Percentiles rank a stretch among this genome's conserved stretches.
Conservation (phyloP, 2,888 invertebrate genomes). For the Acleris emargana region DNA sequence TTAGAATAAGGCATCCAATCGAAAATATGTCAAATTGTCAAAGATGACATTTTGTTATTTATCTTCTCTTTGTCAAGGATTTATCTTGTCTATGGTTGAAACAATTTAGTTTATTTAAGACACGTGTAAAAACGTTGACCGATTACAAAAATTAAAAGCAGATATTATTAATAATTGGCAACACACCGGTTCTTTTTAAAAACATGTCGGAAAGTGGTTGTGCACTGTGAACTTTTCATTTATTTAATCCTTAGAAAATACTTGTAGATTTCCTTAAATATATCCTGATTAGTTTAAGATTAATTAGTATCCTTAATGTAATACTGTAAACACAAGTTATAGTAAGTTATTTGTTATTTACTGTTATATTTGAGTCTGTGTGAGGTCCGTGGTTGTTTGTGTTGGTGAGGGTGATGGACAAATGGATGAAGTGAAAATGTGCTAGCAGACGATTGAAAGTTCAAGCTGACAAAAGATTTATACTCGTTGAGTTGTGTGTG, state of each 20-base stretch:
- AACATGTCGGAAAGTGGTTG: conserved; percentile 74
- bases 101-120: conserved; percentile 1
- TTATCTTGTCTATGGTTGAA: conserved; percentile 6
- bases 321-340: conserved; percentile 6
- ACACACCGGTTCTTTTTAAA: conserved; percentile 52
- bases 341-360: conserved; percentile 41
- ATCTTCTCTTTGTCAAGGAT: too few species aligned
- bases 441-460: conserved; percentile 63
- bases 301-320: conserved; percentile 27
- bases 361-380: conserved; percentile 53
- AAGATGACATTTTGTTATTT: too few species aligned
- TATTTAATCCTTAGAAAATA: conserved; percentile 40
- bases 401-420: conserved; percentile 71
- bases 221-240: conserved; percentile 61
- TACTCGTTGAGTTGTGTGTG: conserved; percentile 45
- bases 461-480: conserved; percentile 47
- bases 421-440: conserved; percentile 65
- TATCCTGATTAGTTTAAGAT: conserved; percentile 22
- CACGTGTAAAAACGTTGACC: conserved; percentile 4
- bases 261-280: conserved; percentile 44
- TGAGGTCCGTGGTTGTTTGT: conserved; percentile 73
- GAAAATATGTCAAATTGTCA: too few species aligned
- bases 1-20: too few species aligned
- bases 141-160: background rate
- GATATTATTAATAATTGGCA: conserved; percentile 40